phyloP scores from a whole-genome alignment of 1,140 invertebrate species.

The Dreissena polymorpha region DNA sequence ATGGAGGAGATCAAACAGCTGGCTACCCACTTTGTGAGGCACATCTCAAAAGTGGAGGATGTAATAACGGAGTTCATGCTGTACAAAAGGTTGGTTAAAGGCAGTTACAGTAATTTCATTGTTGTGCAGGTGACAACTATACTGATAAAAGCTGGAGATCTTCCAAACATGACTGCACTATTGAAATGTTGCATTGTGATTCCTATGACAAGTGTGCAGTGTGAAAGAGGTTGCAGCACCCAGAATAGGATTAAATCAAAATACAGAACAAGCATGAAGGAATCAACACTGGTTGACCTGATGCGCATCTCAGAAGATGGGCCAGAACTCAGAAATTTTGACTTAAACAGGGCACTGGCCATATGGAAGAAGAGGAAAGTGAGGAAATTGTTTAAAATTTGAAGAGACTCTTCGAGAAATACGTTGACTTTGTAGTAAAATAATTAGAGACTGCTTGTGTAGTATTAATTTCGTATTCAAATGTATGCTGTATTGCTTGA shows the following conservation, averaged over 20 bases:
- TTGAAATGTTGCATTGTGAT: conserved; percentile 16
- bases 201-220: conserved; percentile 28
- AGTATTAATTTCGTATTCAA: too few relatives aligned
- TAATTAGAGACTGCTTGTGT: too few relatives aligned
- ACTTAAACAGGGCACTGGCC: too few relatives aligned
- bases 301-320: too few relatives aligned
- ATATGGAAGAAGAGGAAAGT: too few relatives aligned
- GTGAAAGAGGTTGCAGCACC: conserved; percentile 30
- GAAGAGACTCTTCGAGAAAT: too few relatives aligned
- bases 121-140: background rate
- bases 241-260: conserved; percentile 14
- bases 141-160: background rate
- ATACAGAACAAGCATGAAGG: conserved; percentile 2
- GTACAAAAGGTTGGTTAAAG: conserved; percentile 10
- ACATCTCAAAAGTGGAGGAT: background rate
- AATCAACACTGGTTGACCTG: too few relatives aligned
- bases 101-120: background rate
- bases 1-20: conserved; percentile 4
- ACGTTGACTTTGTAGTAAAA: too few relatives aligned
- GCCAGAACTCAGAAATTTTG: too few relatives aligned
- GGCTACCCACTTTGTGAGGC: background rate
- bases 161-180: conserved; percentile 5
- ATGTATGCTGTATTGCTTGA: too few relatives aligned
- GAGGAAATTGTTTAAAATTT: too few relatives aligned
- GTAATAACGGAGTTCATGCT: conserved; percentile 10